Evolutionary conservation across 2,888 invertebrate species (phyloP), one percentile per base, ranked within the genome.

Genomic region (Trichacis sp.): DNA sequence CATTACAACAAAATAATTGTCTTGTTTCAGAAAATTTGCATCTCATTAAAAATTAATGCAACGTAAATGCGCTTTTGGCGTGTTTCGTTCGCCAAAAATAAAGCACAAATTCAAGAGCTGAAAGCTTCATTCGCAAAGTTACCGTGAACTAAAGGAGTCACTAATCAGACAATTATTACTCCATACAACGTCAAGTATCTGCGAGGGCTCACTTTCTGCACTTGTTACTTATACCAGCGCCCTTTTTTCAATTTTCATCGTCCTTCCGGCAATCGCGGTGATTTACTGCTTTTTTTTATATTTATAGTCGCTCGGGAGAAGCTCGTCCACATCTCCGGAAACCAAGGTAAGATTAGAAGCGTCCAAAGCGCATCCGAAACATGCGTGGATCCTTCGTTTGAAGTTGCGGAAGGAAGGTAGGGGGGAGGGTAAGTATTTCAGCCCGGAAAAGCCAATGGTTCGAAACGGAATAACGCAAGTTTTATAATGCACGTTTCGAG

Each of bases 91-190:
- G 72, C 73, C 73, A 64, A 24, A 24, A 24, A 5, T 24, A 24
- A 24, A 24, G 63, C 14, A 54, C 29, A 36, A 57, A 60, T 64
- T n/a, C n/a, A n/a, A n/a, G n/a, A n/a, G n/a, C n/a, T n/a, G n/a
- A n/a, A n/a, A n/a, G n/a, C n/a, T n/a, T n/a, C n/a, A n/a, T n/a
- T n/a, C n/a, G n/a, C n/a, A n/a, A n/a, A n/a, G n/a, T n/a, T n/a
- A n/a, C n/a, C n/a, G n/a, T n/a, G n/a, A n/a, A n/a, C n/a, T n/a
- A n/a, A n/a, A n/a, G n/a, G n/a, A n/a, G n/a, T n/a, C n/a, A n/a
- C n/a, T n/a, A n/a, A n/a, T n/a, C n/a, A n/a, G 56, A 66, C 51
- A 62, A 68, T 57, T 59, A 68, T 82, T 81, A 82, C 84, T 68
- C 62, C 62, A 62, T 62, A 60, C 62, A 68, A 71, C 69, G 64